Base-by-base conservation (phyloP, 2,113 vertebrate species). In the Tyrannus savana region DNA sequence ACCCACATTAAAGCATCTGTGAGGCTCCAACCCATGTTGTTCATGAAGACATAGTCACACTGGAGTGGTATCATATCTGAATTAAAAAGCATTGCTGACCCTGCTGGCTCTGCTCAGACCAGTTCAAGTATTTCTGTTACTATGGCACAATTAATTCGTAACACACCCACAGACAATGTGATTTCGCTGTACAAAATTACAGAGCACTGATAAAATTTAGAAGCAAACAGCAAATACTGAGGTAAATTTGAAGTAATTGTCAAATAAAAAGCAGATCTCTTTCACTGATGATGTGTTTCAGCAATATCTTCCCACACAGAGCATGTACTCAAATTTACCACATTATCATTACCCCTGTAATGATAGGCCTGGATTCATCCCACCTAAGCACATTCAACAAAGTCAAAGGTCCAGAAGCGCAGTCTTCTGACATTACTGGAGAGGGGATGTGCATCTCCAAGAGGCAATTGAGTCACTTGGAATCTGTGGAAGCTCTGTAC, bases 1-100 rank as follows among this genome's bases (percentile, higher is more conserved):
- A 66, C 92, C 95, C 85, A 96, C 95, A 76, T 42, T 41, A 90
- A 86, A 80, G 85, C 88, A 93, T 94, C 92, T 90, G 82, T 58
- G 83, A 85, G 50, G 72, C 78, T 88, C 24, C 49, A 87, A 73
- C 7, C 71, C 46, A 33, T 62, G 85, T 79, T n/a, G 17, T 66
- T 71, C 46, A 69, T 19, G 63, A 55, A 94, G 31, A 66, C 44
- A 90, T 5, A 85, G 49, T 64, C 25, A 49, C 0, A 4, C 5
- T 14, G 6, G 28, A 78, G 42, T 46, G 39, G 42, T 74, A 68
- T 39, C 7, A 10, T 10, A 64, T 44, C 41, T 37, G 53, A 87
- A 25, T 37, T 83, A 19, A 73, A 93, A 76, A 79, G 22, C 58
- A 35, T 69, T 1, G 0, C 30, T 44, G 44, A 41, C n/a, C 62